Base-by-base conservation (phyloP, 2,888 invertebrate species). In the Drepana falcataria region DNA sequence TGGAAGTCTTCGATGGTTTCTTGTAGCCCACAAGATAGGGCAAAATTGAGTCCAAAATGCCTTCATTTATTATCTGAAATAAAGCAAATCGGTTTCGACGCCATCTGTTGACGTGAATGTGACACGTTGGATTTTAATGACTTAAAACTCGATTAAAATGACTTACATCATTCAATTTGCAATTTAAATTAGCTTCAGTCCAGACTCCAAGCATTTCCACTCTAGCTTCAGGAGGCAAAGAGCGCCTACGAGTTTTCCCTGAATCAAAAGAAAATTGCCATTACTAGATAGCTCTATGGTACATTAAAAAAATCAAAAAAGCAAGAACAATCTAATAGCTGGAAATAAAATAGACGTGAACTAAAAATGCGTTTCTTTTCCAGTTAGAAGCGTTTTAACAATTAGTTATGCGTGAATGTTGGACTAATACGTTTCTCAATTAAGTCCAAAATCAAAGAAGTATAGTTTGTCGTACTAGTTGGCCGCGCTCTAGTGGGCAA, bases 31-130 rank as follows among this genome's bases (percentile, higher is more conserved):
- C 91, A 63, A 96, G 91, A 72, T 96, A 96, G 0, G 96, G 95
- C 51, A 96, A 81, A 55, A 97, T 94, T 0, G 96, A 96, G 83
- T 97, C 97, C 52, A 96, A 81, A 58, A 97, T 92, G 7, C 96
- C 96, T 85, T 96, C 96, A 51, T 95, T 94, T 59, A 97, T 92
- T 0, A 96, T 93, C 86, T 96, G 84, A 62, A 92, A 44, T n/a
- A 65, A 71, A 21, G 21, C 21, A 79, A 56, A 84, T 62, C 66
- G 35, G 2, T 34, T 56, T 49, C 7, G 71, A 59, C 67, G 78
- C 66, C 76, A 81, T 76, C 85, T 78, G 84, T 86, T 71, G 37
- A 2, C 3, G 2, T 3, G 2, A 53, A 34, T 2, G 7, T 2
- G 52, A 55, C 49, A 2, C 0, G 4, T 44, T 9, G 41, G 3